A percentile compares a stretch with the other conserved stretches of the same genome.
Evolutionary conservation across 2,113 vertebrate species (phyloP).

Genomic region (Echinops telfairi): DNA sequence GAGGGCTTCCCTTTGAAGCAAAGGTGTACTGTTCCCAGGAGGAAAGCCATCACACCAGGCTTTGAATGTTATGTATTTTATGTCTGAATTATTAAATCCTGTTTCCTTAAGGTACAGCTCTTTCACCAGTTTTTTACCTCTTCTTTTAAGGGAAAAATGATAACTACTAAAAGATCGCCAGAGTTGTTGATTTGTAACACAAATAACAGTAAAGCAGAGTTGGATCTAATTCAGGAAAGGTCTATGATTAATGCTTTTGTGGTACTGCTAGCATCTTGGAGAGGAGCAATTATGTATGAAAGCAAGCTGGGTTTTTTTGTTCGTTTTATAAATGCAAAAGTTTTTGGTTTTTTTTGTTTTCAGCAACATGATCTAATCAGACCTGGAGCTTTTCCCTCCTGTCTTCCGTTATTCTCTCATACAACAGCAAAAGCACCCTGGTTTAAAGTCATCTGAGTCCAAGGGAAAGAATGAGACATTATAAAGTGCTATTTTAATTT

Average conservation of each 20-base stretch:
- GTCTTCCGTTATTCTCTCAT: constrained; percentile 45
- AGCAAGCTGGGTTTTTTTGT: constrained; percentile 37
- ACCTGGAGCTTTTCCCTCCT: not conserved
- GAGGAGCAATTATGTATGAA: constrained; percentile 1
- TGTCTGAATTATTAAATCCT: constrained; percentile 61
- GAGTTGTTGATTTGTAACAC: constrained; percentile 45
- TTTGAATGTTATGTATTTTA: constrained; percentile 60
- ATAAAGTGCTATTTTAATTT: constrained; percentile 33
- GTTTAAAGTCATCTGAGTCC: constrained; percentile 54
- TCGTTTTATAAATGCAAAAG: constrained; percentile 38
- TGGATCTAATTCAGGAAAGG: constrained; percentile 52
- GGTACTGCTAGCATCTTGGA: constrained; percentile 55
- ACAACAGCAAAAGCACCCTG: constrained; percentile 61
- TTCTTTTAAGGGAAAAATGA: constrained; percentile 36
- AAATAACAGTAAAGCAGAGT: not conserved
- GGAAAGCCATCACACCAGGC: not conserved
- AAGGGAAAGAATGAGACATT: constrained; percentile 24
- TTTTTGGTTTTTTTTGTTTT: not conserved
- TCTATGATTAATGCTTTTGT: constrained; percentile 32
- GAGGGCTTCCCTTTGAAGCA: not conserved
- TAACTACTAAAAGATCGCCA: not conserved
- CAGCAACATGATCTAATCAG: constrained; percentile 41
- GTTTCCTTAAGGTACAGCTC: not conserved
- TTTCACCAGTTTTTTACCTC: constrained; percentile 50
- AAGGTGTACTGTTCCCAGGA: not conserved